These are phyloP conservation scores for Heliconius ethilla DNA, from an alignment of 2,888 invertebrate species.

Conservation along the genomic window DNA sequence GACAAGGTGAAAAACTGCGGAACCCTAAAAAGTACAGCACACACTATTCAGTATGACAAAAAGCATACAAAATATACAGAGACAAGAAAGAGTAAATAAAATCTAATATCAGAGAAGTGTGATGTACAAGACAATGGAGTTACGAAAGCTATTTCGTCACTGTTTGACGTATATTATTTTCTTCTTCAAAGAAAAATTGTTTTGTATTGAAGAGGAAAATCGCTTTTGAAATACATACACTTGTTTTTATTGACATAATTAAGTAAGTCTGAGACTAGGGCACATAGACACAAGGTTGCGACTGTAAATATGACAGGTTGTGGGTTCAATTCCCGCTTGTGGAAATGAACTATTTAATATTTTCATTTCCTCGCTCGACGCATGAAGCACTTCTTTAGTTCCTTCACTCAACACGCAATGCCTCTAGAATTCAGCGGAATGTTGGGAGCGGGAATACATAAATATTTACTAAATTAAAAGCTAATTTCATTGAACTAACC, in stretches of 20 bases:
- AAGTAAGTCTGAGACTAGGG: background rate
- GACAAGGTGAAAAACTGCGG: too few relatives aligned
- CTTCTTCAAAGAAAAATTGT: slow-evolving; percentile 35
- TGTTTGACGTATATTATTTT: slow-evolving; percentile 43
- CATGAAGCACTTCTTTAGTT: too few relatives aligned
- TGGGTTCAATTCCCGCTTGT: too few relatives aligned
- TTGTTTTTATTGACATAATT: background rate
- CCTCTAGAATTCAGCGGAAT: too few relatives aligned
- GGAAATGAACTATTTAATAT: too few relatives aligned
- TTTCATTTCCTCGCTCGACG: too few relatives aligned
- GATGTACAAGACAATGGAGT: slow-evolving; percentile 49
- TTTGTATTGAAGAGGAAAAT: slow-evolving; percentile 24
- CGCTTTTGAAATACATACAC: background rate
- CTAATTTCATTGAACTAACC: background rate
- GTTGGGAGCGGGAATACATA: background rate
- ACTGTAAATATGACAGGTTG: too few relatives aligned
- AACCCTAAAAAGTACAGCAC: too few relatives aligned
- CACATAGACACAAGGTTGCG: too few relatives aligned
- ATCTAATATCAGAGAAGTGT: slow-evolving; percentile 36
- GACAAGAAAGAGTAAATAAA: slow-evolving; percentile 29
- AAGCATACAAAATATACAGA: slow-evolving; percentile 17
- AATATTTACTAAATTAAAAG: background rate
- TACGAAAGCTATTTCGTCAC: slow-evolving; percentile 49
- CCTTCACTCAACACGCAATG: too few relatives aligned
- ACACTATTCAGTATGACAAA: background rate